Percentiles rank a stretch among this genome's conserved stretches.
These are phyloP conservation scores for Notoglanidium macrostoma DNA, from an alignment of 2,797 vertebrate species.

Conservation along the genomic window DNA sequence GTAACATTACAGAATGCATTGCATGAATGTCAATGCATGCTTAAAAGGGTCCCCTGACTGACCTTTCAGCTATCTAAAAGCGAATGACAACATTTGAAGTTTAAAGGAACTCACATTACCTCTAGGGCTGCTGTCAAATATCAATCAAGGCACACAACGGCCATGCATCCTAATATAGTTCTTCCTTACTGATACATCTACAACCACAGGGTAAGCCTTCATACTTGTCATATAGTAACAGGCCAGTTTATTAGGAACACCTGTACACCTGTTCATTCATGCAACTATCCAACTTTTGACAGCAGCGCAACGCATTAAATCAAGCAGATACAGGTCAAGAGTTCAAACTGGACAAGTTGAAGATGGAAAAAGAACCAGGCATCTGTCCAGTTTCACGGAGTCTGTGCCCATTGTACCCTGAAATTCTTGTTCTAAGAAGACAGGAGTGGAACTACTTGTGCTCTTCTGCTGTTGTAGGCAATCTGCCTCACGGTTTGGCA, in stretches of 20 bases:
- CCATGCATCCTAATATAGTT: conserved; percentile 41
- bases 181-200: conserved; percentile 20
- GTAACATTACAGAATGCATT: conserved; percentile 39
- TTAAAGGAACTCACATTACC: conserved; percentile 49
- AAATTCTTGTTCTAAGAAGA: background rate
- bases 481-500: background rate
- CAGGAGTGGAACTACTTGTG: background rate
- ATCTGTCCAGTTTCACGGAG: background rate
- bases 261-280: background rate
- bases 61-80: conserved; percentile 49
- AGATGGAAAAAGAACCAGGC: background rate
- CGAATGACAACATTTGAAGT: conserved; percentile 39
- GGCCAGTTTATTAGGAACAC: background rate
- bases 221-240: background rate
- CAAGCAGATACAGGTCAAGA: background rate
- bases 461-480: background rate
- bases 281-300: background rate
- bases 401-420: background rate
- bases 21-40: conserved; percentile 43
- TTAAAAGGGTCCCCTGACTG: conserved; percentile 44
- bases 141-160: conserved; percentile 39
- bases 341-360: background rate
- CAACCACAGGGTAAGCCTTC: background rate
- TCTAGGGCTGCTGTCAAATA: conserved; percentile 44
- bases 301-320: background rate